Evolutionary conservation across 1,140 invertebrate species (phyloP), one percentile per base, ranked within the genome.

Genomic region (Sinella curviseta): DNA sequence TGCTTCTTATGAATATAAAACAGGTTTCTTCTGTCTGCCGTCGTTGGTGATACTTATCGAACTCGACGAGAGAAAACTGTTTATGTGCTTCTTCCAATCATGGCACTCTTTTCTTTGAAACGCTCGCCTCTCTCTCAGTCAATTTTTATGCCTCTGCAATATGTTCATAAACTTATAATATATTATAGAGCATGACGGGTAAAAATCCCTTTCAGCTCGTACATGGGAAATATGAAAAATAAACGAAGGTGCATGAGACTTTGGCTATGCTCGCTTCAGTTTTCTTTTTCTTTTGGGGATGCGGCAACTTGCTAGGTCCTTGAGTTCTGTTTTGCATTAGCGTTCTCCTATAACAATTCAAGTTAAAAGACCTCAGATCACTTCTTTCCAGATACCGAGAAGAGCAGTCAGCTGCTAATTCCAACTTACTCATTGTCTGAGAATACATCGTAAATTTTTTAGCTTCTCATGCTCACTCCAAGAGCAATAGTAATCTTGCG

Each of bases 1-100:
- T 70, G 26, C 28, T 8, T 33, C 65, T 30, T 70, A 70, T 70
- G 65, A 70, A 70, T 70, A 70, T 33, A 30, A 70, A 70, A 70
- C 65, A 70, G 65, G 65, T 70, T 70, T 70, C 31, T 60, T 48
- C 39, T 48, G 20, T 48, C 39, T 48, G 39, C 24, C 57, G 57
- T 26, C 24, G 57, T 24, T 70, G 65, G 31, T 70, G 65, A 33
- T 33, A 70, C 31, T 33, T 30, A 31, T 70, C 65, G 39, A 48
- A 48, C 8, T 48, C 8, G 57, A 16, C 57, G 57, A 65, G 57
- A 65, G 26, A 65, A 65, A 65, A 65, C 57, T 26, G 24, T 26
- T 65, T n/a, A n/a, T 16, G 57, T 65, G 26, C 24, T 4, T 8
- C 57, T 8, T 65, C 57, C 16, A 16, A 65, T 65, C 16, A 65